A percentile compares a stretch with the other conserved stretches of the same genome.
These are phyloP conservation scores for Oligia fasciuncula DNA, from an alignment of 2,888 invertebrate species.

Conservation along the genomic window DNA sequence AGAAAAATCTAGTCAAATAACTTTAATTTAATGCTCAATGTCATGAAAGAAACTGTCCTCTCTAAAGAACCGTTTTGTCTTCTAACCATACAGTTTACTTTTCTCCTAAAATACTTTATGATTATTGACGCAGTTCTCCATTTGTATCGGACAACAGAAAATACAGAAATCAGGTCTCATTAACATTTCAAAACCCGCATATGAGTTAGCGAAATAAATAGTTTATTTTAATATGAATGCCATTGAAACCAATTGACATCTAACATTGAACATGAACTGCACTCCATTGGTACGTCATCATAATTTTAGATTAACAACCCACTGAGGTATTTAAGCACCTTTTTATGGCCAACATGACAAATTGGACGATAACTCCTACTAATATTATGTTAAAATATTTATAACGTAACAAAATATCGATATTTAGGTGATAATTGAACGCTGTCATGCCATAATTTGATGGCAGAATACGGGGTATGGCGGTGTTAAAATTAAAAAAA, in stretches of 20 bases:
- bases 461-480: constrained; percentile 8
- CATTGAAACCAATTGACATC: constrained; percentile 37
- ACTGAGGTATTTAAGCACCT: constrained; percentile 31
- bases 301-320: constrained; percentile 40
- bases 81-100: constrained; percentile 2
- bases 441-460: constrained; percentile 39
- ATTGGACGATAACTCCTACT: constrained; percentile 38
- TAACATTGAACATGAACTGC: constrained; percentile 30
- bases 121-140: constrained; percentile 1
- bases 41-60: background rate
- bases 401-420: constrained; percentile 51
- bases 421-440: constrained; percentile 47
- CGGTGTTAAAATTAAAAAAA: constrained; percentile 4
- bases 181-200: constrained; percentile 21
- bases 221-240: constrained; percentile 39
- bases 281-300: constrained; percentile 30
- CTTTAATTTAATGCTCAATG: background rate
- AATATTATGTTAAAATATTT: constrained; percentile 61
- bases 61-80: background rate
- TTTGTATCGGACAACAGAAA: constrained; percentile 15
- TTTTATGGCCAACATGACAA: constrained; percentile 52
- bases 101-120: constrained; percentile 20
- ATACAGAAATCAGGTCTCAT: constrained; percentile 36
- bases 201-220: constrained; percentile 26
- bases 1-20: background rate